A percentile compares a stretch with the other conserved stretches of the same genome.
Conservation (phyloP, 2,113 vertebrate species). For the Chelonoidis abingdonii region DNA sequence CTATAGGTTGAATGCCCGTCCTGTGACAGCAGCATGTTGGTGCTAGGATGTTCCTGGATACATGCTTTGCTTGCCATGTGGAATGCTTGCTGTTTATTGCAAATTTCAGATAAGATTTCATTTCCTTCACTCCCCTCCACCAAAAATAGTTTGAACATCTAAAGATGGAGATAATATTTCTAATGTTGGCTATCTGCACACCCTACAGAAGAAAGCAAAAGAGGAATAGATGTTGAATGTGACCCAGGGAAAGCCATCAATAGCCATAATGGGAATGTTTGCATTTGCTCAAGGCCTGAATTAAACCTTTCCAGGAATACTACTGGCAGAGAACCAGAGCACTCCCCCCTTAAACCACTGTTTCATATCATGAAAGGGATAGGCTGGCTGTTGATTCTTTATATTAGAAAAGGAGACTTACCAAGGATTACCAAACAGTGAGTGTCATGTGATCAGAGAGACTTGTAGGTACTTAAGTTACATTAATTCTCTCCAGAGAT, state of each 20-base stretch:
- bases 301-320: background rate
- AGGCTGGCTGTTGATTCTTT: background rate
- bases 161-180: constrained; percentile 49
- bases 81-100: background rate
- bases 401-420: background rate
- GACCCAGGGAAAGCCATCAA: background rate
- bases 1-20: background rate
- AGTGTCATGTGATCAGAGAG: background rate
- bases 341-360: background rate
- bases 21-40: background rate
- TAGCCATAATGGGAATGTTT: background rate
- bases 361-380: background rate
- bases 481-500: background rate
- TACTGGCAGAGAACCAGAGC: background rate
- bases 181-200: constrained; percentile 12
- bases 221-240: background rate
- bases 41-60: background rate
- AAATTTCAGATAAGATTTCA: constrained; percentile 59
- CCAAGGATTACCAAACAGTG: background rate
- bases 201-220: constrained; percentile 14
- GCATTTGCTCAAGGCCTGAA: background rate
- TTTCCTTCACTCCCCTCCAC: constrained; percentile 14
- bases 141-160: background rate
- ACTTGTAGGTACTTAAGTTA: background rate
- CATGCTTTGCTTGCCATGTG: background rate